Conservation (phyloP, 1,140 invertebrate species). For the Cephus cinctus region DNA sequence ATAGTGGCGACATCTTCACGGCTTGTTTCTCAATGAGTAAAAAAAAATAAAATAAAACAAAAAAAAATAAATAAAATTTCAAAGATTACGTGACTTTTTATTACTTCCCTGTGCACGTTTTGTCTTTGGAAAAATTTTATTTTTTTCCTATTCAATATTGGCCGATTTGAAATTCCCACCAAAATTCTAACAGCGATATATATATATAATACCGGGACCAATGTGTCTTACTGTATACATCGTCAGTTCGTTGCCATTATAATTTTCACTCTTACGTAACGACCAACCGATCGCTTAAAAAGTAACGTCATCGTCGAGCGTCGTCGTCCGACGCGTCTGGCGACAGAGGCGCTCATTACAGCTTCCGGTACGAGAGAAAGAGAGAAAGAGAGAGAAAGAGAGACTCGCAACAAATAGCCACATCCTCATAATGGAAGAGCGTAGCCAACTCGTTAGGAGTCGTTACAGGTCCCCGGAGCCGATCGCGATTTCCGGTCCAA, state of each 20-base stretch:
- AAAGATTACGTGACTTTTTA: too few species aligned
- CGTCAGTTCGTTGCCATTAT: conserved; percentile 1
- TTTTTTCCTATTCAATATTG: too few species aligned
- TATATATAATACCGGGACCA: too few species aligned
- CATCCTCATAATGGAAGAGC: conserved; percentile 49
- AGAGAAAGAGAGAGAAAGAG: conserved; percentile 22
- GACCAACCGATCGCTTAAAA: conserved; percentile 9
- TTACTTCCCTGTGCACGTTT: too few species aligned
- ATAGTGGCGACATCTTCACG: too few species aligned
- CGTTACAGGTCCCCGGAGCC: conserved; percentile 23
- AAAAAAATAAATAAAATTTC: too few species aligned
- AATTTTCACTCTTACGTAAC: conserved; percentile 7
- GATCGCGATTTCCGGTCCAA: conserved; percentile 9
- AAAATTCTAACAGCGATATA: too few species aligned
- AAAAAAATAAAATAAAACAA: too few species aligned
- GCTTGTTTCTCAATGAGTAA: too few species aligned
- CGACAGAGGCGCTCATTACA: conserved; percentile 25
- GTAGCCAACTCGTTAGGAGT: conserved; percentile 46
- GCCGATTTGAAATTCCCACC: too few species aligned
- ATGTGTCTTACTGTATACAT: too few species aligned
- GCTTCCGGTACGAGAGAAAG: conserved; percentile 23
- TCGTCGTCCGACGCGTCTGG: conserved; percentile 21
- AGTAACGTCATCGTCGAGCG: conserved; percentile 20
- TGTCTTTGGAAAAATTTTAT: too few species aligned
- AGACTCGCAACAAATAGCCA: conserved; percentile 42